These are phyloP conservation scores for Bugula neritina DNA, from an alignment of 2,888 invertebrate genomes.

Conservation along the genomic window DNA sequence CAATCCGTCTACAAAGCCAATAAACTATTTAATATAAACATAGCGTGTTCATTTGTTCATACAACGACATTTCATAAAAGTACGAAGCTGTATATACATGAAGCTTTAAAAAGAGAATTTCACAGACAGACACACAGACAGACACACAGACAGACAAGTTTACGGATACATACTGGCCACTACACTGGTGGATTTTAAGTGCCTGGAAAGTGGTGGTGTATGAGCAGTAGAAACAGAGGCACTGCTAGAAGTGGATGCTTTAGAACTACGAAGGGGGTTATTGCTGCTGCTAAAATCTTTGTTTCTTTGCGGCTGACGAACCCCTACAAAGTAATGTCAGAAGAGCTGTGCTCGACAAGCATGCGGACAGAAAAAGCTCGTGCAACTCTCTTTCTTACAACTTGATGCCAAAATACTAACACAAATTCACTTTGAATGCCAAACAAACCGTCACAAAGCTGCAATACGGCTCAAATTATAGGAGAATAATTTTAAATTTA, in stretches of 20 bases:
- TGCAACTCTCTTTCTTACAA: not conserved
- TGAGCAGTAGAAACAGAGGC: slow-evolving; percentile 1
- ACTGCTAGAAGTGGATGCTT: not conserved
- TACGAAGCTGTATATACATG: too few species aligned
- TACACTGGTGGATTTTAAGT: not conserved
- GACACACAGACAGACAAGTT: too few species aligned
- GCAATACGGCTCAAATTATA: too few species aligned
- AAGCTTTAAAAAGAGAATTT: too few species aligned
- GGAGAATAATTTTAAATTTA: too few species aligned
- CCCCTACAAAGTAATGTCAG: not conserved
- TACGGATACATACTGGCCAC: slow-evolving; percentile 22
- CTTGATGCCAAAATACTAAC: not conserved
- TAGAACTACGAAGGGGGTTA: not conserved
- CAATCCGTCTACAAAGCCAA: too few species aligned
- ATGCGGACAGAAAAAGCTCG: not conserved
- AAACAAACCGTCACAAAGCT: too few species aligned
- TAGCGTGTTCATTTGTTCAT: too few species aligned
- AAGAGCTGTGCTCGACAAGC: not conserved
- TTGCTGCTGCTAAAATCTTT: not conserved
- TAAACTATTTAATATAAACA: too few species aligned
- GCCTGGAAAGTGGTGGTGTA: slow-evolving; percentile 2
- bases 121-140: too few species aligned
- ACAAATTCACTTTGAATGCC: too few species aligned
- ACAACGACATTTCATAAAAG: too few species aligned
- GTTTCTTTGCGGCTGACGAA: not conserved